Conservation (phyloP, 2,113 vertebrate species). For the Ahaetulla prasina region DNA sequence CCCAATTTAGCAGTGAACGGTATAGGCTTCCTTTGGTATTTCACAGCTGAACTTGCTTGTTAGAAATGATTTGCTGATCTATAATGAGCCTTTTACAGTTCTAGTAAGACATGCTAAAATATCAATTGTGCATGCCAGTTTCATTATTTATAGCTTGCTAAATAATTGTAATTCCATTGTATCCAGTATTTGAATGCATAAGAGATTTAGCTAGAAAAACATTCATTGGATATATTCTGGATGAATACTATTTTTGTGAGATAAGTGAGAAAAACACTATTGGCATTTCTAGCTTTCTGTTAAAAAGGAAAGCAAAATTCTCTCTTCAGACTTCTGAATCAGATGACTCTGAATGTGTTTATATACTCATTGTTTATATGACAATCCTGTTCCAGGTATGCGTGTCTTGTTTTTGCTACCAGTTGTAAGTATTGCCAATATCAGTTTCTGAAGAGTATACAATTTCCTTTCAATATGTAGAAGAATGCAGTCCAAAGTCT, state of each 20-base stretch:
- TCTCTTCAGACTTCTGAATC: slow-evolving; percentile 2
- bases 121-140: slow-evolving; percentile 66
- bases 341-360: background rate
- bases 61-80: slow-evolving; percentile 68
- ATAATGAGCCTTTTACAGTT: slow-evolving; percentile 68
- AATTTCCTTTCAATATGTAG: slow-evolving; percentile 8
- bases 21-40: slow-evolving; percentile 57
- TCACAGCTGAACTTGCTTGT: slow-evolving; percentile 62
- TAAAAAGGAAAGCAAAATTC: slow-evolving; percentile 9
- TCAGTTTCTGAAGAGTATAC: slow-evolving; percentile 7
- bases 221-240: slow-evolving; percentile 61
- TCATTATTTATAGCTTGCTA: slow-evolving; percentile 70
- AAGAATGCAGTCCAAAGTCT: slow-evolving; percentile 36
- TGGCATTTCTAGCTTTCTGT: slow-evolving; percentile 56
- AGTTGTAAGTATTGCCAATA: slow-evolving; percentile 7
- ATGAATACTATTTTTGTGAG: slow-evolving; percentile 68
- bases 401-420: background rate
- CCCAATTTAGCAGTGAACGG: slow-evolving; percentile 23
- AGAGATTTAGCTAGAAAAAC: slow-evolving; percentile 67
- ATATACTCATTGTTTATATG: slow-evolving; percentile 3
- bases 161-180: slow-evolving; percentile 68
- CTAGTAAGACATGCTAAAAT: slow-evolving; percentile 67
- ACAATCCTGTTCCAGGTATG: background rate
- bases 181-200: slow-evolving; percentile 64
- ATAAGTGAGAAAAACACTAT: slow-evolving; percentile 57